Evolutionary conservation across 2,888 invertebrate species (phyloP), one percentile per base, ranked within the genome.

Genomic region (Oscheius sp.): DNA sequence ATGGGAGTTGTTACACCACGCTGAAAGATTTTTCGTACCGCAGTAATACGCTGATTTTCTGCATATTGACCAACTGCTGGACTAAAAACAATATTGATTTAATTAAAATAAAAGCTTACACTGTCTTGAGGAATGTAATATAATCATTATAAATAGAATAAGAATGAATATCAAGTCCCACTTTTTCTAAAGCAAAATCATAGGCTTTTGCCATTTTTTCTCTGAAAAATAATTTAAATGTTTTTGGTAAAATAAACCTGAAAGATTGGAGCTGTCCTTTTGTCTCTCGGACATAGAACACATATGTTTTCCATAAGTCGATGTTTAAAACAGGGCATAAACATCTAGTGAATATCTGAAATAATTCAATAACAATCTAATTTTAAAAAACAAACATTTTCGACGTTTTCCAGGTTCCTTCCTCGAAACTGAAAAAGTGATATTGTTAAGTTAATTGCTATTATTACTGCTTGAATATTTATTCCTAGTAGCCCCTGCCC

Each of bases 161-260:
- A 0, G 96, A 94, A 89, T 95, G 94, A 81, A 96, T 92, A 87
- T 99, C 98, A 91, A 98, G 92, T 0, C 98, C 98, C 78, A 99
- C 96, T 89, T 97, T 96, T 76, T 98, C 98, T 76, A 99, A 89
- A 0, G 98, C 97, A 88, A 98, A 98, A 88, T 99, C 97, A 88
- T 97, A 99, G 0, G 98, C 97, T 88, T 98, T 96, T 0, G 97
- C 97, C 93, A 99, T 94, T 89, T 96, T 97, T 88, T 98, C 98
- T 87, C 97, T 96, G 87, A 69, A 82, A 76, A 68, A 17, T 0
- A 15, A 12, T 29, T 27, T n/a, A n/a, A n/a, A n/a, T n/a, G 10
- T 29, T 70, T 3, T 12, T 8, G 29, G 27, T 15, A 37, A 48
- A 50, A 5, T 8, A 12, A 50, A 81, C 95, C 95, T 94, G 90